These are phyloP conservation scores for Hirtodrosophila alboralis DNA, from an alignment of 2,888 invertebrate species.

Conservation along the genomic window DNA sequence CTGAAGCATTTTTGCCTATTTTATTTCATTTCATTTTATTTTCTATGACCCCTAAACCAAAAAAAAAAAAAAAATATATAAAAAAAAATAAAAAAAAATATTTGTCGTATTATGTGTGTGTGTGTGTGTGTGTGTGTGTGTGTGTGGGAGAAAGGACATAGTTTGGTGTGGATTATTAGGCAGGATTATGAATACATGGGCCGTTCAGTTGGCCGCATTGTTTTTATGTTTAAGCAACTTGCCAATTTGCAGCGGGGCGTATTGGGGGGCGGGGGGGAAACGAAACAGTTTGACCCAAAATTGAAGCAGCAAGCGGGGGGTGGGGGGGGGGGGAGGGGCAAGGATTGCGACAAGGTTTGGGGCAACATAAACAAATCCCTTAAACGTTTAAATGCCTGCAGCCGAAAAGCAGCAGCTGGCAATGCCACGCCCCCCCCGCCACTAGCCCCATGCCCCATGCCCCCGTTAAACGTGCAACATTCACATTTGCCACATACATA, in stretches of 20 bases:
- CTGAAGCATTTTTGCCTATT: slow-evolving; percentile 50
- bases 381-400: slow-evolving; percentile 75
- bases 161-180: slow-evolving; percentile 69
- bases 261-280: neutral
- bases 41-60: neutral
- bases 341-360: too few species aligned
- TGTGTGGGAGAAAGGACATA: slow-evolving; percentile 22
- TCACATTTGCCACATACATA: slow-evolving; percentile 47
- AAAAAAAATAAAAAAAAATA: too few species aligned
- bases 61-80: too few species aligned
- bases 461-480: slow-evolving; percentile 33
- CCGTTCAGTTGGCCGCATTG: slow-evolving; percentile 72
- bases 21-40: slow-evolving; percentile 57
- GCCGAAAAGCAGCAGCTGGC: slow-evolving; percentile 65
- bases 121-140: neutral
- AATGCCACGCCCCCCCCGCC: slow-evolving; percentile 37
- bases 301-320: too few species aligned
- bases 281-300: slow-evolving; percentile 55
- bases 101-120: neutral
- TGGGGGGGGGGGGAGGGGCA: too few species aligned
- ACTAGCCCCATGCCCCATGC: neutral
- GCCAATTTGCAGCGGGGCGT: slow-evolving; percentile 56
- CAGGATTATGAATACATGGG: slow-evolving; percentile 74
- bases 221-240: slow-evolving; percentile 72
- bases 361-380: slow-evolving; percentile 74